Base-by-base conservation (phyloP, 2,113 vertebrate species). In the Coreoperca whiteheadi region DNA sequence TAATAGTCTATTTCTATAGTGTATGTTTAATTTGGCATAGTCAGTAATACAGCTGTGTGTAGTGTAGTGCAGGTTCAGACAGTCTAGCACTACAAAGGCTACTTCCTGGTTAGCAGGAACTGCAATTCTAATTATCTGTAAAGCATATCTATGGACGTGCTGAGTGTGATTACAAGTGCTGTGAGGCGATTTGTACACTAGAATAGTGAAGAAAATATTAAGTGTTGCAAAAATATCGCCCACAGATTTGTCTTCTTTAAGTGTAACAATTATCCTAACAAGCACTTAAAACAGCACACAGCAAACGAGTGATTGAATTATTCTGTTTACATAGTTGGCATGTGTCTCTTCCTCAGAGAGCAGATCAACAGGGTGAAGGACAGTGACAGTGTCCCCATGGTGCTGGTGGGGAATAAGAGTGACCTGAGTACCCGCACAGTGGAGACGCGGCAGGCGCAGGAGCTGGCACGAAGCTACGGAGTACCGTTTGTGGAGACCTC, bases 321-420 rank as follows among this genome's bases (percentile, higher is more conserved):
- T 48, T 46, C 14, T 48, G 15, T 48, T 48, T 15, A 48, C 46
- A 48, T 4, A 48, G 50, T 46, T 15, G 43, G 16, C 7, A 1
- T 34, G 30, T 60, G 41, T 84, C 2, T 53, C 21, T 6, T 32
- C 57, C 28, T 34, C 86, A 97, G 96, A 85, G 96, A 97, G 91
- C 96, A 97, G 89, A 97, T 97, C 90, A 97, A 96, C 94, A 81
- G 96, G 82, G 96, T 97, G 88, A 97, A 97, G 91, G 96, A 97
- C 91, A 96, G 96, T 0, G 96, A 97, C 90, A 96, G 95, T 9
- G 96, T 97, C 57, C 96, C 96, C 37, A 97, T 97, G 96, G 96
- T 97, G 74, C 89, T 97, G 73, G 96, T 97, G 79, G 95, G 95
- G 4, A 97, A 97, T 77, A 97, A 97, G 88, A 96, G 96, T 28